These are phyloP conservation scores for Drosophila tropicalis DNA, from an alignment of 1,140 invertebrate genomes.

Conservation along the genomic window DNA sequence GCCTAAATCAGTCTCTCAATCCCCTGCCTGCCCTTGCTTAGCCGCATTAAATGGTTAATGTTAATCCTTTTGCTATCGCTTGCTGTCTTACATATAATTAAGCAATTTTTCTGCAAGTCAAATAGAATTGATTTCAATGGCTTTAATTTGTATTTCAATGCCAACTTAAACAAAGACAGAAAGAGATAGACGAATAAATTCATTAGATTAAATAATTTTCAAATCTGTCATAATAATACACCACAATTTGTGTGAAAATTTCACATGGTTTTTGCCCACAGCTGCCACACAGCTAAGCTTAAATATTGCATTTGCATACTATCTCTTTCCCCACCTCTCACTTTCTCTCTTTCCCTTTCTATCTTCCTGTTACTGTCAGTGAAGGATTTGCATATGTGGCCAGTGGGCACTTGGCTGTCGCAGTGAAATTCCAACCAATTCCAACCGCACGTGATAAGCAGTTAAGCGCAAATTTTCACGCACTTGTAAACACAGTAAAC, in stretches of 20 bases:
- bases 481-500: constrained; percentile 78
- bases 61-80: constrained; percentile 60
- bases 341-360: neutral
- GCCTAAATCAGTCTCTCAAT: constrained; percentile 32
- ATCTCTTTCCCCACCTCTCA: neutral
- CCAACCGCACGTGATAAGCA: constrained; percentile 71
- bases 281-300: constrained; percentile 9
- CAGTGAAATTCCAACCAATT: constrained; percentile 69
- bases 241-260: constrained; percentile 1
- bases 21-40: constrained; percentile 28
- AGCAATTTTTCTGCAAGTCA: constrained; percentile 52
- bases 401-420: constrained; percentile 49
- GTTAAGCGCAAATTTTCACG: constrained; percentile 79
- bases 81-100: constrained; percentile 52
- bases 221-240: constrained; percentile 1
- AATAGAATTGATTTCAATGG: constrained; percentile 36
- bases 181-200: neutral
- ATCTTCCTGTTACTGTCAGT: constrained; percentile 21
- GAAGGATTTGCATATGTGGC: constrained; percentile 56
- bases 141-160: neutral
- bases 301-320: constrained; percentile 44
- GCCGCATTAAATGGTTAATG: constrained; percentile 54
- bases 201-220: neutral
- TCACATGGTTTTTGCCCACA: neutral
- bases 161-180: neutral